Percentiles rank a stretch among this genome's conserved stretches.
phyloP scores from a whole-genome alignment of 2,888 invertebrate species.

The Polydrusus tereticollis region DNA sequence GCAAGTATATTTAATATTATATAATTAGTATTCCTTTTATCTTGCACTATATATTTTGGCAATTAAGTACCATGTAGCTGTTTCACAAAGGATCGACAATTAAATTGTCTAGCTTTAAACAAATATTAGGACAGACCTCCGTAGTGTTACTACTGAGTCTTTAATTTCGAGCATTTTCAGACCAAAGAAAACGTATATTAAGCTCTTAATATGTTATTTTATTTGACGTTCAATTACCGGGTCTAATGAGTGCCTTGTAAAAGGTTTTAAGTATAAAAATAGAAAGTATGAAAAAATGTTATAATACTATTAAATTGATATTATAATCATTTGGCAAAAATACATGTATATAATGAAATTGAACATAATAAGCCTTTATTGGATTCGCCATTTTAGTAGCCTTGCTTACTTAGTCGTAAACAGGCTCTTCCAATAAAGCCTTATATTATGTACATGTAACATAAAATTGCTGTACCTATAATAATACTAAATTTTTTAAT shows the following conservation, averaged over 20 bases:
- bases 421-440: too few species aligned
- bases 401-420: too few species aligned
- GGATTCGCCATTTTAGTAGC: too few species aligned
- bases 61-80: background rate
- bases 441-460: too few species aligned
- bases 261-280: too few species aligned
- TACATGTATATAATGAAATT: too few species aligned
- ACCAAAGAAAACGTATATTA: slow-evolving; percentile 17
- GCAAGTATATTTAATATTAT: background rate
- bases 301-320: too few species aligned
- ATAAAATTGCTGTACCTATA: too few species aligned
- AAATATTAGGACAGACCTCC: slow-evolving; percentile 36
- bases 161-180: slow-evolving; percentile 29
- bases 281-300: too few species aligned
- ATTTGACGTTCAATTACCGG: slow-evolving; percentile 8
- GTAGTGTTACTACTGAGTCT: slow-evolving; percentile 19
- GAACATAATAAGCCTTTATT: too few species aligned
- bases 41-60: background rate
- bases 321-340: too few species aligned
- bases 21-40: background rate
- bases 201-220: slow-evolving; percentile 24
- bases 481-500: too few species aligned
- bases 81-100: slow-evolving; percentile 34
- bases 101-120: slow-evolving; percentile 36
- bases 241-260: background rate